Evolutionary conservation across 2,888 invertebrate species (phyloP), one percentile per base, ranked within the genome.

Genomic region (Gnatocerus cornutus): DNA sequence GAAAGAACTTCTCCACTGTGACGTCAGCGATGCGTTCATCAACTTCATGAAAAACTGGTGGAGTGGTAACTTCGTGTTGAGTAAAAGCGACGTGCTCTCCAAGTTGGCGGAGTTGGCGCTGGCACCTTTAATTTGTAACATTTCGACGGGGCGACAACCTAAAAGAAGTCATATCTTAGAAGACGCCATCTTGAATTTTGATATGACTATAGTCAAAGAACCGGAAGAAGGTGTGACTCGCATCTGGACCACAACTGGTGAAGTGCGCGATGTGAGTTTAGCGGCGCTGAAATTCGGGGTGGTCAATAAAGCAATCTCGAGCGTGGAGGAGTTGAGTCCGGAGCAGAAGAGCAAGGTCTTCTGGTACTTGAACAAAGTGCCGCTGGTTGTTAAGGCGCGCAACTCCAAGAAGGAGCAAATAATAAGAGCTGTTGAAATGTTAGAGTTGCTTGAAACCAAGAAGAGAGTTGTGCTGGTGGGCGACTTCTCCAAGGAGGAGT

Each of bases 1-100:
- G 37, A 12, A 6, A 4, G 5, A 37, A 1, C 33, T 33, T 12
- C 53, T 53, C 1, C 4, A 37, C 4, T 53, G 53, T 9, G 53
- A 53, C 12, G 16, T 30, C 30, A 29, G 12, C 6, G 53, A 37
- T 12, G 5, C 7, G 1, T 53, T 53, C 9, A 7, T 33, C 14
- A 33, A 13, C 29, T 53, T 37, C n/a, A 53, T 53, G 53, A 30
- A 53, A 8, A 30, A n/a, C 14, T 53, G 53, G 53, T 53, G 53
- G 53, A 4, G 37, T 13, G 53, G 53, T 9, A 53, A 53, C 10
- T 53, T 53, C 13, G 30, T 53, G 8, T 33, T 53, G 10, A 53
- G 33, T 12, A 53, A 53, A 37, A 13, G 29, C 37, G 53, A 53
- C 16, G 16, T 53, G 10, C 13, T 53, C 8, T 4, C 53, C 3